Base-by-base conservation (phyloP, 1,140 invertebrate species). In the Drosophila nigrodunni region DNA sequence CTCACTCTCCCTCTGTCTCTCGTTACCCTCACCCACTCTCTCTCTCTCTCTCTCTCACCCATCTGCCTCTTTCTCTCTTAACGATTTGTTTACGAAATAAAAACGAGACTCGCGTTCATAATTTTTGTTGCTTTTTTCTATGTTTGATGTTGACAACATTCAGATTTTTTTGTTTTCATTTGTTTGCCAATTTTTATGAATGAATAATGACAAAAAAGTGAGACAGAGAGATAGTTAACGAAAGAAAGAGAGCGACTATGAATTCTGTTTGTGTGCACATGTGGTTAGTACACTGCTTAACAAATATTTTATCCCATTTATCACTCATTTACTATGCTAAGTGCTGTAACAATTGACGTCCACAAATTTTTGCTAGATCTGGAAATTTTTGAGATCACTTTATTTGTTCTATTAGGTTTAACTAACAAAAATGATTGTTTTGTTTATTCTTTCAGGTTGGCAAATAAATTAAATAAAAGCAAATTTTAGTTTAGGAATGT, bases 41-140 rank as follows among this genome's bases (percentile, higher is more conserved):
- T 50, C 52, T 35, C 15, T 5, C 9, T 7, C 9, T 9, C 15
- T 10, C 7, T n/a, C 35, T 46, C n/a, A 34, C 7, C 49, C 13
- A 5, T 0, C 21, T 15, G 5, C 6, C 3, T 18, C 43, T 49
- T 21, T 10, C 54, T 52, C n/a, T 64, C 39, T 52, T 41, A 30
- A 7, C 43, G 11, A 13, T 57, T 58, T 50, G 46, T 73, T 59
- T 73, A 59, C 50, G 37, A 72, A 72, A 66, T 52, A 34, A 46
- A 34, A 44, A 60, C 50, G 8, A 57, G 54, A 66, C 25, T 10
- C 11, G 18, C 52, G 50, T 34, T 1, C 34, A 67, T 13, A 54
- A 52, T 43, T 35, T 18, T 30, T 30, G 25, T 30, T 30, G 3
- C 6, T 30, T 6, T 30, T 72, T 43, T 72, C 43, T 72, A 58